Evolutionary conservation across 2,113 vertebrate genomes (phyloP), one percentile per base, ranked within the genome.

Genomic region (Perca fluviatilis): DNA sequence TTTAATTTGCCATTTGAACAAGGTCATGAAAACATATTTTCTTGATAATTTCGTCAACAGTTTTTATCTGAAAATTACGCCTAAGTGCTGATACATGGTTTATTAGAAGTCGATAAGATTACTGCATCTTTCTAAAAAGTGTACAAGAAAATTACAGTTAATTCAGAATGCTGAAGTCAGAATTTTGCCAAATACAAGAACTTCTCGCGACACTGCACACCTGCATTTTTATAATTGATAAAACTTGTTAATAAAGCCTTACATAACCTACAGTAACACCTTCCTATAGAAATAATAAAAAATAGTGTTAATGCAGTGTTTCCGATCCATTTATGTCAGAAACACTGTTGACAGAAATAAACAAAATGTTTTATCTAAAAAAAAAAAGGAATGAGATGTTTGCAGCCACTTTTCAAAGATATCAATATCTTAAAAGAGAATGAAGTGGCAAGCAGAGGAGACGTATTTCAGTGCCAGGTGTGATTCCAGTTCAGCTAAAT

Each of bases 401-500:
- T 27, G 30, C 16, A 0, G 18, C 56, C 49, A 40, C 16, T 47
- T 72, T 70, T 47, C 1, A 47, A 51, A 8, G 6, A 67, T 53
- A 46, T 13, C 58, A 72, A 69, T 54, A 64, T 81, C 30, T 69
- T 60, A 79, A 53, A 2, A 56, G 30, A 43, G 51, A 71, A 84
- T 77, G 40, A 65, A 58, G 36, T n/a, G 14, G 14, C 27, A 74
- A 56, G 53, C 68, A 8, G 33, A 7, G 58, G n/a, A 57, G 80
- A 60, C 4, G 16, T 47, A 23, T 66, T 66, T 23, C 71, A 49
- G 49, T 43, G 36, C 49, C 84, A 74, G 77, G 82, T 86, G 85
- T 54, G 70, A 66, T 71, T 84, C 72, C 25, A 72, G n/a, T 57
- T 25, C 60, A 47, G 51, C 66, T 73, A 75, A 84, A 90, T 80